A percentile compares a stretch with the other conserved stretches of the same genome.
These are phyloP conservation scores for Zeus faber DNA, from an alignment of 2,113 vertebrate species.

Conservation along the genomic window DNA sequence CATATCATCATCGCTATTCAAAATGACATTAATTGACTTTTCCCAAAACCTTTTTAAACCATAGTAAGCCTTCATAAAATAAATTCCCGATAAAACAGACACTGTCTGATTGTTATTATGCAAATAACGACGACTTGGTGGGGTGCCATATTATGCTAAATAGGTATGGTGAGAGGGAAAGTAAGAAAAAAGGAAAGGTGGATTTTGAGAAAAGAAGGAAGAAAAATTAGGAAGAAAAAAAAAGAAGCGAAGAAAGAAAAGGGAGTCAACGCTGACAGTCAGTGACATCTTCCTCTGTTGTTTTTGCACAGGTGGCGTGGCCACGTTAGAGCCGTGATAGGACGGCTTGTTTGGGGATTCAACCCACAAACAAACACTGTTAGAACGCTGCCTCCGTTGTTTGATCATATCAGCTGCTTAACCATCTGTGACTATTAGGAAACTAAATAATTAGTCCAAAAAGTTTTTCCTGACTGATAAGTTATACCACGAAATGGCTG, in stretches of 20 bases:
- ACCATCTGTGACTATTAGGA: constrained; percentile 42
- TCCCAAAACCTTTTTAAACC: too few species aligned
- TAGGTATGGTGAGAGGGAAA: background rate
- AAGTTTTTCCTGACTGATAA: constrained; percentile 28
- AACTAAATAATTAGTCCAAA: constrained; percentile 33
- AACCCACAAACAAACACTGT: constrained; percentile 15
- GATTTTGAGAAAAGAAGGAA: background rate
- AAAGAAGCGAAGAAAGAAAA: background rate
- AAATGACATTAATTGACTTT: too few species aligned
- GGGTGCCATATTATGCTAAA: too few species aligned
- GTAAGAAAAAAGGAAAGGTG: background rate
- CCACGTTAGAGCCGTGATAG: background rate
- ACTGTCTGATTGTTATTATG: too few species aligned
- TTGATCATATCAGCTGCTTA: constrained; percentile 37
- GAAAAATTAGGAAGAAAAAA: background rate
- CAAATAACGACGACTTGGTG: too few species aligned
- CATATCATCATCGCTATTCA: too few species aligned
- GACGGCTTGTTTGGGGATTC: constrained; percentile 15
- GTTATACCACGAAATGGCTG: constrained; percentile 18
- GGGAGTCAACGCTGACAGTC: background rate
- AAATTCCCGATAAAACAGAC: too few species aligned
- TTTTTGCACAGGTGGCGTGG: background rate
- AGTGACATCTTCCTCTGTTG: background rate
- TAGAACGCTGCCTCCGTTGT: constrained; percentile 17
- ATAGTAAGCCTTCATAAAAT: too few species aligned